A percentile compares a stretch with the other conserved stretches of the same genome.
Conservation (phyloP, 2,113 vertebrate genomes). For the Ranitomeya imitator region DNA sequence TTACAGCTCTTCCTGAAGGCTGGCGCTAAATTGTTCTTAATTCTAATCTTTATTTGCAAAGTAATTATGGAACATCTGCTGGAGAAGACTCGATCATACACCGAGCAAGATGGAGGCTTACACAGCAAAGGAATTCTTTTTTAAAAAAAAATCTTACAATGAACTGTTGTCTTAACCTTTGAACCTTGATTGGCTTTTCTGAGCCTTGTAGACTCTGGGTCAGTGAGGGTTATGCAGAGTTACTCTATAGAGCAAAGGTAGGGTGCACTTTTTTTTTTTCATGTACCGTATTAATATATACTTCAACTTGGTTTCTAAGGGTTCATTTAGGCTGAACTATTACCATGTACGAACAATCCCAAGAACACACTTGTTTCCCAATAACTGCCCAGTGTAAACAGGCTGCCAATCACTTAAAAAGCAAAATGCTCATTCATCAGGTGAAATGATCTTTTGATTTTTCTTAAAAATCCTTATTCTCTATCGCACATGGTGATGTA, state of each 20-base stretch:
- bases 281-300: too few species aligned
- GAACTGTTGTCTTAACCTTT: background rate
- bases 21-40: slow-evolving; percentile 23
- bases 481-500: too few species aligned
- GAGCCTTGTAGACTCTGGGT: background rate
- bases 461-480: too few species aligned
- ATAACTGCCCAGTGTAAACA: too few species aligned
- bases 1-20: slow-evolving; percentile 1
- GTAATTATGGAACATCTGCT: slow-evolving; percentile 37
- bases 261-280: background rate
- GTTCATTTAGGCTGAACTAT: too few species aligned
- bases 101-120: background rate
- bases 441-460: too few species aligned
- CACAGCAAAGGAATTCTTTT: background rate
- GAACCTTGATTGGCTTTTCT: background rate
- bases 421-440: too few species aligned
- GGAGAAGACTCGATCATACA: background rate
- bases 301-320: too few species aligned
- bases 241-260: background rate
- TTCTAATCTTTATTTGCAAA: slow-evolving; percentile 33
- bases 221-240: background rate
- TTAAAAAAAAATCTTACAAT: background rate
- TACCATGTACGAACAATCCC: too few species aligned
- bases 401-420: too few species aligned
- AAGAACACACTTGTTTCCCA: too few species aligned